Conservation (phyloP, 2,888 invertebrate genomes). For the Steinernema hermaphroditum region DNA sequence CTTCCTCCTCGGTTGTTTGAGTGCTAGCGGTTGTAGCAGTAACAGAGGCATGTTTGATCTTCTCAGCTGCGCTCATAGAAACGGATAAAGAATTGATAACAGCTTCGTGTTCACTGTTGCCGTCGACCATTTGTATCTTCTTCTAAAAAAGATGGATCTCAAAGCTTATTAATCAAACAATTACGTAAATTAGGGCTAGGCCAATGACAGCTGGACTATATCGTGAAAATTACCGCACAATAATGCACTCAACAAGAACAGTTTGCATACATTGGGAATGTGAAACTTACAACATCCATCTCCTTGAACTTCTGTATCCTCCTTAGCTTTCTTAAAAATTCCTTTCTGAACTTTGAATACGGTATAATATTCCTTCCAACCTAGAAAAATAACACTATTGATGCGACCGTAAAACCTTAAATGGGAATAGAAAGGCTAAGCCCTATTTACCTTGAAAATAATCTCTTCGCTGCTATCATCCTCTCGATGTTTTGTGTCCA, state of each 20-base stretch:
- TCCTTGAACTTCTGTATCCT: not conserved
- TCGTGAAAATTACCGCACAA: too few relatives aligned
- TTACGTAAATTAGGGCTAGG: too few relatives aligned
- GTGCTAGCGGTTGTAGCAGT: too few relatives aligned
- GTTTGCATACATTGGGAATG: too few relatives aligned
- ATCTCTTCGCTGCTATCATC: not conserved
- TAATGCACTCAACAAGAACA: too few relatives aligned
- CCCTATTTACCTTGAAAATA: not conserved
- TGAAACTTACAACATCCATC: not conserved
- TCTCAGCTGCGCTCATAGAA: not conserved
- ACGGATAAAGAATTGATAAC: conserved; percentile 1
- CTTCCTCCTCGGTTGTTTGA: too few relatives aligned
- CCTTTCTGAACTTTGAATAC: conserved; percentile 12
- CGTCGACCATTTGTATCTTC: not conserved
- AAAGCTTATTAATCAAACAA: too few relatives aligned
- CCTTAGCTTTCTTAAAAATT: not conserved
- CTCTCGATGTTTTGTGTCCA: not conserved
- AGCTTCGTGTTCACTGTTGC: conserved; percentile 11
- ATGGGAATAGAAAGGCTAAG: not conserved
- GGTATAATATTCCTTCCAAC: conserved; percentile 15
- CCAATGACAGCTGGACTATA: too few relatives aligned
- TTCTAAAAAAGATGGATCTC: not conserved
- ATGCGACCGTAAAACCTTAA: not conserved
- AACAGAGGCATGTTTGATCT: too few relatives aligned
- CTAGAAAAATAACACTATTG: not conserved